Base-by-base conservation (phyloP, 2,113 vertebrate species). In the Thunnus thynnus region DNA sequence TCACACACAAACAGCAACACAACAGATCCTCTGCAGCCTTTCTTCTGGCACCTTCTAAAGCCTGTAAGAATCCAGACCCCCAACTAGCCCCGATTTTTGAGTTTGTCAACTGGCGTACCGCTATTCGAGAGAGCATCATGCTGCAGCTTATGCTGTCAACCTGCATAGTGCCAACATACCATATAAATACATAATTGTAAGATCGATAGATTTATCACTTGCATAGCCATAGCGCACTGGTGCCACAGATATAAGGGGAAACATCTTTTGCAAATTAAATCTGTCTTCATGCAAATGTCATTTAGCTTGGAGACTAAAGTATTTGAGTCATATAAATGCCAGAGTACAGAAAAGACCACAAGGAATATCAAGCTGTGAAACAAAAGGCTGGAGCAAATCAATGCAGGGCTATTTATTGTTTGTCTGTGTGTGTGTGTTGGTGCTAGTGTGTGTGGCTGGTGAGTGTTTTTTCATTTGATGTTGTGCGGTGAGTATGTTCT, bases 121-220 rank as follows among this genome's bases (percentile, higher is more conserved):
- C 69, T 68, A 71, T 76, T 68, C 83, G 58, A 86, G 73, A 20
- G 72, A 89, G 57, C 70, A 62, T 63, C 17, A 22, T 55, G 65
- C 72, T 80, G 80, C 86, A 80, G 79, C 55, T 82, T 56, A 32
- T 25, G 70, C 69, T 76, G 80, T 84, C 84, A 83, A 69, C 47
- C 67, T 2, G 16, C 76, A 76, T 56, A 78, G 66, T 25, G 5
- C 80, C 66, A 72, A 46, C 36, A 57, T 89, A 88, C 83, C 84
- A 80, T 76, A 78, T 72, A 68, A 81, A 72, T 83, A 76, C 83
- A 79, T 84, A 73, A 69, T 55, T 84, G 78, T 50, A 88, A 84
- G 85, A 86, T 83, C 72, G 47, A 93, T 88, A 74, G 69, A 81
- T 89, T 91, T 86, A 87, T 88, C 76, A 84, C 87, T 82, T 68